Base-by-base conservation (phyloP, 1,140 invertebrate species). In the Nasonia giraulti region DNA sequence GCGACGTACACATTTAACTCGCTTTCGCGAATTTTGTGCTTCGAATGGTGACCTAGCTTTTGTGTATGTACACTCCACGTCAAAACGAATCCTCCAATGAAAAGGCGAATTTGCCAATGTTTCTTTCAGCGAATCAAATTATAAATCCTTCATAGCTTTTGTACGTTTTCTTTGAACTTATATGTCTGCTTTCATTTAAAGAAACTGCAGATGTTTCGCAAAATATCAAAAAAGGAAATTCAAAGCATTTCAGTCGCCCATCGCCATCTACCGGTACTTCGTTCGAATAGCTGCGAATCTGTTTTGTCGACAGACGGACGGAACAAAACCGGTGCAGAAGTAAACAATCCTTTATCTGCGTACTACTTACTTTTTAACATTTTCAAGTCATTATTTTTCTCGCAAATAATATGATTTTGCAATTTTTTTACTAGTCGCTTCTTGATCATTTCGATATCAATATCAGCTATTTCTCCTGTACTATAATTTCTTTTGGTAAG, bases 71-170 rank as follows among this genome's bases (percentile, higher is more conserved):
- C 33, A 37, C 33, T 37, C 33, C 33, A 37, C 33, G 33, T 6
- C 44, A 47, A 47, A 47, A 0, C 44, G 12, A 47, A 11, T 8
- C 12, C 11, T 14, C 11, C 3, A 14, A 50, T 12, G 47, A 50
- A 62, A 62, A n/a, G 17, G 17, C 50, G 27, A 3, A 6, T 79
- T 79, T 68, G 11, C n/a, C 1, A 71, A 86, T 86, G 31, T 12
- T 47, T 83, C 62, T 88, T 78, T 79, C 80, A 83, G 27, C 2
- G 14, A 44, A 20, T 27, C 7, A 68, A 80, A 40, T 44, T 80
- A 40, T 80, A 40, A 80, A 68, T 69, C 3, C 20, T 68, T 69
- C 40, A 55, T 33, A 78, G 17, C 3, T 31, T 66, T 66, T 40
- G 31, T 66, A n/a, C 66, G 31, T n/a, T 68, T 79, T 31, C 55